Percentiles rank a stretch among this genome's conserved stretches.
Conservation (phyloP, 2,888 invertebrate species). For the Sesamia inferens region DNA sequence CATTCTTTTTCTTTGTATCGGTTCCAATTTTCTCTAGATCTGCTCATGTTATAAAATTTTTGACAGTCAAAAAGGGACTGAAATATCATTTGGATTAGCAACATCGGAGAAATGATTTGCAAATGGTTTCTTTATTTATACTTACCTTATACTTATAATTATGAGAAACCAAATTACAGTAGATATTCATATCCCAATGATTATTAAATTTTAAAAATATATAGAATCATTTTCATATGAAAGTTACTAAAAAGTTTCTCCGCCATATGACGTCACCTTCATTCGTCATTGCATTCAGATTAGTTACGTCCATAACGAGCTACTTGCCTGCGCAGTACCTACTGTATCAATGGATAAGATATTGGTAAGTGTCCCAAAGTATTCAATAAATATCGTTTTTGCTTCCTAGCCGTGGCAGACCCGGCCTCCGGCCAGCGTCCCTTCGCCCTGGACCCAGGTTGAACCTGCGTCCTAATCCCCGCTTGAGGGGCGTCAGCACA, state of each 20-base stretch:
- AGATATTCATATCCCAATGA: too few species aligned
- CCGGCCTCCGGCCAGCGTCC: slow-evolving; percentile 86
- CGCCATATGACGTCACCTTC: slow-evolving; percentile 3
- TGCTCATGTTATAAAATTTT: background rate
- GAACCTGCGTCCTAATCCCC: slow-evolving; percentile 85
- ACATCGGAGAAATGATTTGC: background rate
- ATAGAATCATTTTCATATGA: background rate
- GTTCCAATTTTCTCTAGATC: background rate
- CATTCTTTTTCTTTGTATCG: background rate
- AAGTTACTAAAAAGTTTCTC: background rate
- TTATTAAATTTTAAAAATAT: background rate
- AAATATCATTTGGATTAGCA: background rate
- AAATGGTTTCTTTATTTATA: background rate
- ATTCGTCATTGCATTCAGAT: background rate
- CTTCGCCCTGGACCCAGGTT: slow-evolving; percentile 92
- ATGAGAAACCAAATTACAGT: background rate
- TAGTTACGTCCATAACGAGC: slow-evolving; percentile 9
- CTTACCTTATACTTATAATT: background rate
- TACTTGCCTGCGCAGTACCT: background rate
- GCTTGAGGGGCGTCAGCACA: slow-evolving; percentile 87
- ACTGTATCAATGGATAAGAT: background rate
- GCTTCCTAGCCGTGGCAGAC: slow-evolving; percentile 79
- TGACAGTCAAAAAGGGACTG: background rate
- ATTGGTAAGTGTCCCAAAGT: background rate
- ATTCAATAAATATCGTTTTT: background rate